phyloP scores from a whole-genome alignment of 2,113 vertebrate genomes.

The Strix uralensis region DNA sequence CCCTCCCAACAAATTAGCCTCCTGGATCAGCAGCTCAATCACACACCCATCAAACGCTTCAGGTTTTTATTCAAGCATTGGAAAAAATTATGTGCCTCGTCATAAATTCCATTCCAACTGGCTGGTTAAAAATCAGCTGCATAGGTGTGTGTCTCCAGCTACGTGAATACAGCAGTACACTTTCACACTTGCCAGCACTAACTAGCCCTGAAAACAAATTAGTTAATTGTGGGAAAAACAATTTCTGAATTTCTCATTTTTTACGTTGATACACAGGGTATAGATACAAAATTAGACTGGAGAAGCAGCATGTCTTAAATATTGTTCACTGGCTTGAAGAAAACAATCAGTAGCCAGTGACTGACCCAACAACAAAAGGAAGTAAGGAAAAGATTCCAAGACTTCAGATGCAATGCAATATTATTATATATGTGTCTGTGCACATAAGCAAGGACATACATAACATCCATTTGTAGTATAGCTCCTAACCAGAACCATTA shows the following conservation, averaged over 20 bases:
- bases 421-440: no score
- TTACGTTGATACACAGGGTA: not conserved
- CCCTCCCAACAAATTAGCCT: not conserved
- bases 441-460: not conserved
- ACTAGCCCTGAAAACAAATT: not conserved
- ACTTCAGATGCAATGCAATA: not conserved
- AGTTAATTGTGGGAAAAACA: not conserved
- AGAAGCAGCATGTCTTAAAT: not conserved
- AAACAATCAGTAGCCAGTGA: not conserved
- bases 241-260: not conserved
- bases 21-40: not conserved
- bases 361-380: not conserved
- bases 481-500: not conserved
- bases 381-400: not conserved
- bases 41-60: not conserved
- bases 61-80: not conserved
- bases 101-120: not conserved
- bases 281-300: not conserved
- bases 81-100: not conserved
- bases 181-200: not conserved
- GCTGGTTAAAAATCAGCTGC: not conserved
- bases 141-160: not conserved
- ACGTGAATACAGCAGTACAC: rapidly evolving
- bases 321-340: not conserved
- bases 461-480: not conserved